Conservation (phyloP, 2,888 invertebrate species). For the Chymomyza amoena region DNA sequence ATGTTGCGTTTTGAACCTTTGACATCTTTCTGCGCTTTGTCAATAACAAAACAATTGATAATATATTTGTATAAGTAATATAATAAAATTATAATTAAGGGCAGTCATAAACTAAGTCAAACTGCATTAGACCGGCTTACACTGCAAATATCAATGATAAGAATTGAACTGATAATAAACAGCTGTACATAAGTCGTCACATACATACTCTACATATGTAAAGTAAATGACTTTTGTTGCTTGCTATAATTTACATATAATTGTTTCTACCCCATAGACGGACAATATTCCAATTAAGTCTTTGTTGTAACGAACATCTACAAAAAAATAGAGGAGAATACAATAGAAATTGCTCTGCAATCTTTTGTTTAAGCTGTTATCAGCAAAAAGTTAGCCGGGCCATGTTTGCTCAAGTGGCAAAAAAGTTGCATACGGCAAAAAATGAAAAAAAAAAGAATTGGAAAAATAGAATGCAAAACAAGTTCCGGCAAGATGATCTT, state of each 20-base stretch:
- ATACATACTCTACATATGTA: neutral
- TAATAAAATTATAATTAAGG: conserved; percentile 35
- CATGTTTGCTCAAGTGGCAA: neutral
- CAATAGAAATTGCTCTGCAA: neutral
- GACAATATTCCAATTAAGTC: neutral
- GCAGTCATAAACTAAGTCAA: conserved; percentile 39
- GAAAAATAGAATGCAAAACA: neutral
- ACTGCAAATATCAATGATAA: neutral
- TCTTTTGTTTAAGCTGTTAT: neutral
- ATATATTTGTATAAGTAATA: conserved; percentile 22
- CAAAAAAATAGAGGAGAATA: neutral
- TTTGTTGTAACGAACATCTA: neutral
- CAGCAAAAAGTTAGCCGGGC: neutral
- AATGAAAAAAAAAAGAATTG: neutral
- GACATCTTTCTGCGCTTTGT: neutral
- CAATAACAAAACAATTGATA: conserved; percentile 26
- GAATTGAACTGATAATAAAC: neutral
- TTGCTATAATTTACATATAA: neutral
- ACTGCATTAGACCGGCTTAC: conserved; percentile 44
- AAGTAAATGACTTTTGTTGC: neutral
- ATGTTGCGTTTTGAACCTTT: neutral
- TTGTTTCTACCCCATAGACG: conserved; percentile 1
- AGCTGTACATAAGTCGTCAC: neutral
- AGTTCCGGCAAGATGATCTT: neutral
- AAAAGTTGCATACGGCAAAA: neutral